Evolutionary conservation across 2,797 vertebrate species (phyloP).

Genomic region (Spheniscus humboldti): DNA sequence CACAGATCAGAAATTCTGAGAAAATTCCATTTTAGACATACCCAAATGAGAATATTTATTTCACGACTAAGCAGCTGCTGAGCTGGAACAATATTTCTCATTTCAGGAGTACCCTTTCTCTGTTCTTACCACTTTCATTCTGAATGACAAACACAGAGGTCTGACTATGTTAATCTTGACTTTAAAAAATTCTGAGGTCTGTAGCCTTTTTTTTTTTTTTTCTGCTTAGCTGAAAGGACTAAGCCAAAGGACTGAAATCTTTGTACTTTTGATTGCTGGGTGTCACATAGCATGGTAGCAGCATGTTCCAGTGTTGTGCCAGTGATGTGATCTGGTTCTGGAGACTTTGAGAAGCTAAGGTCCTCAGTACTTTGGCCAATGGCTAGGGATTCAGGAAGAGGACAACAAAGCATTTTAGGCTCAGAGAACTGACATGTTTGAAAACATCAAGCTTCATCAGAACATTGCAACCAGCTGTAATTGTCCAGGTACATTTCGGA

Average conservation of each 20-base stretch:
- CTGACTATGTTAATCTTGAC: background rate
- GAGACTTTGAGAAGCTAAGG: background rate
- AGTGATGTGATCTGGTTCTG: background rate
- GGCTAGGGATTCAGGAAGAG: background rate
- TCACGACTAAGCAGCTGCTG: background rate
- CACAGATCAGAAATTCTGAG: background rate
- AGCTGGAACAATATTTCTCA: background rate
- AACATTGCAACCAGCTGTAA: background rate
- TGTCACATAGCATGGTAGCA: background rate
- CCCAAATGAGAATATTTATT: background rate
- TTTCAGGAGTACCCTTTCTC: background rate
- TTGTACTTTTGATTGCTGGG: fast-evolving
- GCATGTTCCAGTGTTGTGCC: background rate
- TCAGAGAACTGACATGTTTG: background rate
- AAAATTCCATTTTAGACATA: background rate
- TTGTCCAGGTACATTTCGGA: slow-evolving; percentile 27
- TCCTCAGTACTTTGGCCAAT: background rate
- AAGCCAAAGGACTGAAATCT: background rate
- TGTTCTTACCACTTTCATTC: background rate
- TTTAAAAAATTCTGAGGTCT: background rate
- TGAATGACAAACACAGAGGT: background rate
- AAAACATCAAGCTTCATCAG: background rate
- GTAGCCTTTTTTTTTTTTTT: background rate
- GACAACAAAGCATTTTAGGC: background rate
- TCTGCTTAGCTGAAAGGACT: background rate